phyloP scores from a whole-genome alignment of 2,888 invertebrate species.

The Aleiodes alternator region DNA sequence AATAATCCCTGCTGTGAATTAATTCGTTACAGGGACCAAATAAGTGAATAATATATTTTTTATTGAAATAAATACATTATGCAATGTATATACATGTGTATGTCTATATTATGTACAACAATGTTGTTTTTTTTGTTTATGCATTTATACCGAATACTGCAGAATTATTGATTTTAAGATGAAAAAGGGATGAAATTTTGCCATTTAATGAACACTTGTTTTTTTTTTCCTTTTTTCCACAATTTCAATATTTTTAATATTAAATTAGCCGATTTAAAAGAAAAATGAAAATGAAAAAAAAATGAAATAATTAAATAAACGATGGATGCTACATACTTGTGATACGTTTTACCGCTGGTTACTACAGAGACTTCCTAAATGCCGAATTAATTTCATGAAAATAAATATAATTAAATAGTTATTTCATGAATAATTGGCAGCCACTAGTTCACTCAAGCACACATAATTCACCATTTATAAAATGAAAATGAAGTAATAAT shows the following conservation, averaged over 20 bases:
- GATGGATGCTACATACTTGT: conserved; percentile 75
- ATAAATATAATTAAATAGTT: conserved; percentile 13
- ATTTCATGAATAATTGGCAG: conserved; percentile 58
- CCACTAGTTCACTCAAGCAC: conserved; percentile 76
- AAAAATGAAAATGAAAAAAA: conserved; percentile 21
- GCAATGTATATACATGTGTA: conserved; percentile 20
- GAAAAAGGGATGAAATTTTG: not conserved
- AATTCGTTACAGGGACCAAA: conserved; percentile 35
- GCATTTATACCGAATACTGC: not conserved
- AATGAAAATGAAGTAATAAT: conserved; percentile 36
- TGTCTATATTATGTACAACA: not conserved
- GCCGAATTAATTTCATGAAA: conserved; percentile 48
- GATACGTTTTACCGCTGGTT: conserved; percentile 76
- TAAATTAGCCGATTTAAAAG: conserved; percentile 8
- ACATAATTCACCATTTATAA: conserved; percentile 72
- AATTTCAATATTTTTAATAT: conserved; percentile 25
- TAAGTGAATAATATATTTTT: conserved; percentile 27
- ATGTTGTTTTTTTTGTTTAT: not conserved
- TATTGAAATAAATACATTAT: conserved; percentile 5
- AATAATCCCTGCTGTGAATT: conserved; percentile 32
- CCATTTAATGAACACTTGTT: conserved; percentile 9
- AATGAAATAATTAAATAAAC: conserved; percentile 51
- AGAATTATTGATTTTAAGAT: not conserved
- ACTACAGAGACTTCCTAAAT: conserved; percentile 76
- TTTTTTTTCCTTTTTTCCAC: not conserved